Evolutionary conservation across 2,888 invertebrate genomes (phyloP).

Genomic region (Hoplodrina blanda): DNA sequence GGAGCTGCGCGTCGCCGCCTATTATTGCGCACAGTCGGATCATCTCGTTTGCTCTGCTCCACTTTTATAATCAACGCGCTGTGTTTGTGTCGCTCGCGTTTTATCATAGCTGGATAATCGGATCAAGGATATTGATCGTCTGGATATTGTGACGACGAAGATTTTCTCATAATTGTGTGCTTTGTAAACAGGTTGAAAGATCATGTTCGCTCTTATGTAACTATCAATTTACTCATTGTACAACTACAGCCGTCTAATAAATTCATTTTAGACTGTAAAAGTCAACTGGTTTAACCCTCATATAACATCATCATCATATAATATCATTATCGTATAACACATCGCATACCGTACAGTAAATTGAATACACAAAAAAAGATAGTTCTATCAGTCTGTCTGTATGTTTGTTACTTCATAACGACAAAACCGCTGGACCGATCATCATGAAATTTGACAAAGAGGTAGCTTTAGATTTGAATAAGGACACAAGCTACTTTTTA

Average conservation of each 20-base stretch:
- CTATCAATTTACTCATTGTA: conserved; percentile 42
- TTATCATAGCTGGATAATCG: conserved; percentile 37
- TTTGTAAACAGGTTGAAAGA: neutral
- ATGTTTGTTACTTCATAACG: neutral
- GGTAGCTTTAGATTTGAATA: too few species aligned
- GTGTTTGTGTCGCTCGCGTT: conserved; percentile 46
- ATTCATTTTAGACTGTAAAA: conserved; percentile 42
- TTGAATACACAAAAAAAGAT: neutral
- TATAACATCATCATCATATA: conserved; percentile 28
- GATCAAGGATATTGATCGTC: conserved; percentile 35
- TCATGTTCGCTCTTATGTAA: conserved; percentile 20
- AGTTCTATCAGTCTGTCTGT: neutral
- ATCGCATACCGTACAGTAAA: neutral
- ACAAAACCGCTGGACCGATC: neutral
- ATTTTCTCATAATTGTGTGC: neutral
- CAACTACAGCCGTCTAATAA: conserved; percentile 29
- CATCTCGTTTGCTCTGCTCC: conserved; percentile 61
- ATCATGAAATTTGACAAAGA: neutral
- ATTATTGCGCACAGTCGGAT: conserved; percentile 58
- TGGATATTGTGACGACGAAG: conserved; percentile 7
- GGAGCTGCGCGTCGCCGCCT: conserved; percentile 63
- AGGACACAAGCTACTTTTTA: too few species aligned
- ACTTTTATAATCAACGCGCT: conserved; percentile 51
- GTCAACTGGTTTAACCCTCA: conserved; percentile 45
- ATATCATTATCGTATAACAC: neutral